These are phyloP conservation scores for Drosophila athabasca DNA, from an alignment of 1,140 invertebrate genomes.

Conservation along the genomic window DNA sequence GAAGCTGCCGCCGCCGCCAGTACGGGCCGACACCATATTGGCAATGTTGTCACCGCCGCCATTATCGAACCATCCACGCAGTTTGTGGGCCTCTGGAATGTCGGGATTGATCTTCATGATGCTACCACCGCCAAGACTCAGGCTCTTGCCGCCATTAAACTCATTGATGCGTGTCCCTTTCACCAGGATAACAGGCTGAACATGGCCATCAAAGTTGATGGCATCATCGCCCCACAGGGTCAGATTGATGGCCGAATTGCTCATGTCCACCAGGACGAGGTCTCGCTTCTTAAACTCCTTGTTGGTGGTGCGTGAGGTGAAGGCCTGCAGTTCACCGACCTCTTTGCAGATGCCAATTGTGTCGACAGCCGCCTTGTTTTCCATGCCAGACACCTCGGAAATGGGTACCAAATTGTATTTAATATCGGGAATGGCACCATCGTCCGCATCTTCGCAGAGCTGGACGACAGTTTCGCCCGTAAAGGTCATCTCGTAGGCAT, in stretches of 20 bases:
- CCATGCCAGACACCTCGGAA: slow-evolving; percentile 88
- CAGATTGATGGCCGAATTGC: slow-evolving; percentile 89
- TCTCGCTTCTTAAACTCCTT: slow-evolving; percentile 96
- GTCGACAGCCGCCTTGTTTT: slow-evolving; percentile 90
- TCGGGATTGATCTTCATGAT: slow-evolving; percentile 93
- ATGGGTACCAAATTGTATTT: slow-evolving; percentile 93
- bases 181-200: slow-evolving; percentile 91
- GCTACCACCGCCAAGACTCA: slow-evolving; percentile 84
- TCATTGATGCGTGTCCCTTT: slow-evolving; percentile 91
- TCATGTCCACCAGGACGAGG: slow-evolving; percentile 93
- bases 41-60: slow-evolving; percentile 87
- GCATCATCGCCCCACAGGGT: slow-evolving; percentile 93
- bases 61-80: slow-evolving; percentile 95
- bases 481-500: slow-evolving; percentile 98
- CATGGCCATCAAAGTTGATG: slow-evolving; percentile 91
- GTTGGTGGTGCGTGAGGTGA: slow-evolving; percentile 90
- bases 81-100: slow-evolving; percentile 91
- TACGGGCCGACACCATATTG: slow-evolving; percentile 86
- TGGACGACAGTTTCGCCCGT: slow-evolving; percentile 91
- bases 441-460: slow-evolving; percentile 88
- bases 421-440: slow-evolving; percentile 88
- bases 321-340: slow-evolving; percentile 88
- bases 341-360: slow-evolving; percentile 95
- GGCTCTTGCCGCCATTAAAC: slow-evolving; percentile 88
- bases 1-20: slow-evolving; percentile 84